phyloP scores from a whole-genome alignment of 2,888 invertebrate species.

The Xiphydria camelus region DNA sequence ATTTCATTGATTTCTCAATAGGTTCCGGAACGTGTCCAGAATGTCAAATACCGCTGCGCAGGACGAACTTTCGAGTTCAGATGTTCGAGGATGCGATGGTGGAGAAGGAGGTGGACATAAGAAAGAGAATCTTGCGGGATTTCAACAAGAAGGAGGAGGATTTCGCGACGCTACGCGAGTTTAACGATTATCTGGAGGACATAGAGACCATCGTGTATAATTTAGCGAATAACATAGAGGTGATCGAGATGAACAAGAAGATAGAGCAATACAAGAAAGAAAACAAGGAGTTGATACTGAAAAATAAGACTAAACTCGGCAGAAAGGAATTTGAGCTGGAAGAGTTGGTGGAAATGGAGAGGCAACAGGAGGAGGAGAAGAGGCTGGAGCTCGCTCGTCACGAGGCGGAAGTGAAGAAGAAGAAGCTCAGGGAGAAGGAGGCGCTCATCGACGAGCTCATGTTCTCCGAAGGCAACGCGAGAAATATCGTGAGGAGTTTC shows the following conservation, averaged over 20 bases:
- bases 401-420: constrained; percentile 71
- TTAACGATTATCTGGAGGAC: constrained; percentile 96
- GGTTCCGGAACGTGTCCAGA: constrained; percentile 94
- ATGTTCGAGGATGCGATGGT: constrained; percentile 95
- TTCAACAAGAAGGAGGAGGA: constrained; percentile 96
- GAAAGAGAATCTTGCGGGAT: constrained; percentile 84
- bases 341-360: constrained; percentile 80
- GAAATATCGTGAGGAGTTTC: constrained; percentile 83
- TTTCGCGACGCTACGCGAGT: constrained; percentile 80
- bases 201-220: constrained; percentile 91
- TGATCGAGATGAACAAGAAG: constrained; percentile 83
- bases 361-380: constrained; percentile 74
- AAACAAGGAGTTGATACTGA: constrained; percentile 81
- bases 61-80: constrained; percentile 91
- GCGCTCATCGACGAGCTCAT: constrained; percentile 94
- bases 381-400: constrained; percentile 69
- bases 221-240: constrained; percentile 85
- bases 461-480: constrained; percentile 89
- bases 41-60: constrained; percentile 83
- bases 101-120: constrained; percentile 96
- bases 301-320: constrained; percentile 76
- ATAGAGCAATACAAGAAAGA: constrained; percentile 91
- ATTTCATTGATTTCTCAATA: constrained; percentile 48
- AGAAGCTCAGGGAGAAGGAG: constrained; percentile 85
- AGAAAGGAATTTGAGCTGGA: constrained; percentile 86